phyloP scores from a whole-genome alignment of 2,113 vertebrate genomes.

The Lutjanus erythropterus region DNA sequence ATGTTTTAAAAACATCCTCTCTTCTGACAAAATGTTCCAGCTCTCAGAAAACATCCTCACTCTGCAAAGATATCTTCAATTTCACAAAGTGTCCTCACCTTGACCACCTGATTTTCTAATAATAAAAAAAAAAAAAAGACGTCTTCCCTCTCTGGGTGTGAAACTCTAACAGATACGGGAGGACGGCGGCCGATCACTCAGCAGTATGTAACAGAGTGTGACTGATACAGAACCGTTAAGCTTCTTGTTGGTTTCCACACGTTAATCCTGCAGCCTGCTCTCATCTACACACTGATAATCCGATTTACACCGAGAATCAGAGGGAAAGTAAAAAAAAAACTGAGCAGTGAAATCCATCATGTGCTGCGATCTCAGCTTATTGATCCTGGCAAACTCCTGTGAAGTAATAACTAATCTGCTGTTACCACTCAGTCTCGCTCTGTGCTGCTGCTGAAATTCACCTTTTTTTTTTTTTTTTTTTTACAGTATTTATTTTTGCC shows the following conservation, averaged over 20 bases:
- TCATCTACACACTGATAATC: slow-evolving; percentile 36
- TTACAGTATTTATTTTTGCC: slow-evolving; percentile 1
- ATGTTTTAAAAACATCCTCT: no score
- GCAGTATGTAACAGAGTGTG: not conserved
- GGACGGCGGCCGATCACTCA: not conserved
- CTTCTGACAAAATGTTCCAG: not conserved
- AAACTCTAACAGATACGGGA: not conserved
- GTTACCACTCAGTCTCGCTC: not conserved
- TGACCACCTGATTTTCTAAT: not conserved
- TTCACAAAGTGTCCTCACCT: not conserved
- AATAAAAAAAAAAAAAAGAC: no score
- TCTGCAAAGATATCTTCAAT: no score
- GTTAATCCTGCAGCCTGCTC: slow-evolving; percentile 29
- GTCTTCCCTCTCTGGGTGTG: not conserved
- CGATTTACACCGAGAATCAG: slow-evolving; percentile 9
- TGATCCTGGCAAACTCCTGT: slow-evolving; percentile 26
- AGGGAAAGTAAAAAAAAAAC: slow-evolving; percentile 11
- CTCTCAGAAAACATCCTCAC: not conserved
- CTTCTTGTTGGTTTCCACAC: not conserved
- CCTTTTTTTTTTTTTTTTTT: no score
- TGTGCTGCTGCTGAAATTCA: not conserved
- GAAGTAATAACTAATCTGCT: slow-evolving; percentile 35
- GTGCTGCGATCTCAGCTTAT: slow-evolving; percentile 18
- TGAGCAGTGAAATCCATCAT: slow-evolving; percentile 8
- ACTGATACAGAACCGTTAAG: slow-evolving; percentile 8